Evolutionary conservation across 2,888 invertebrate species (phyloP).

Genomic region (Ophion slaviceki): DNA sequence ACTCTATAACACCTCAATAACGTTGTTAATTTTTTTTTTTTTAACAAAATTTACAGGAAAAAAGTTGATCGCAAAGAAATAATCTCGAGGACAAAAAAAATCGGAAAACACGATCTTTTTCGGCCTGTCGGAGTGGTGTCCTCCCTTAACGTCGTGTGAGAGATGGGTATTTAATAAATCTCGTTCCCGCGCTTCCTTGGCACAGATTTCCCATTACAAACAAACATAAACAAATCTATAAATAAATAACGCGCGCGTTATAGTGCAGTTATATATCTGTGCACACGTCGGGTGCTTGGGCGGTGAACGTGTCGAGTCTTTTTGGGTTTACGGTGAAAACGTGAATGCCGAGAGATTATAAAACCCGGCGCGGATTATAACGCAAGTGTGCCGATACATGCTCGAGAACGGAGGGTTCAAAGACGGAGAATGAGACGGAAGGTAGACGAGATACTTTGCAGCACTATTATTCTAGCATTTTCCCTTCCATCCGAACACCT

Average conservation of each 20-base stretch:
- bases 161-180: too few species aligned
- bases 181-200: conserved; percentile 65
- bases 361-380: background rate
- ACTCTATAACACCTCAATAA: too few species aligned
- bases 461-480: conserved; percentile 59
- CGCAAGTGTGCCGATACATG: too few species aligned
- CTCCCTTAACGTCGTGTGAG: too few species aligned
- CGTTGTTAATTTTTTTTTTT: too few species aligned
- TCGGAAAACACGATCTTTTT: too few species aligned
- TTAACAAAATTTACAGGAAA: too few species aligned
- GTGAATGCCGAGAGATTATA: background rate
- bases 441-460: conserved; percentile 1
- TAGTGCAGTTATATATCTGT: conserved; percentile 3
- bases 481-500: conserved; percentile 20
- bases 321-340: conserved; percentile 27
- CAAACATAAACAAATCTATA: conserved; percentile 54
- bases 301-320: background rate
- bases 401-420: too few species aligned
- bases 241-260: background rate
- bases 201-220: conserved; percentile 68
- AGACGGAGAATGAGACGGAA: background rate
- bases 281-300: too few species aligned
- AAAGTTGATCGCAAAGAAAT: too few species aligned
- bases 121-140: too few species aligned
- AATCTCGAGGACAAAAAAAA: too few species aligned